phyloP scores from a whole-genome alignment of 2,888 invertebrate genomes.

The Hypomecis punctinalis region DNA sequence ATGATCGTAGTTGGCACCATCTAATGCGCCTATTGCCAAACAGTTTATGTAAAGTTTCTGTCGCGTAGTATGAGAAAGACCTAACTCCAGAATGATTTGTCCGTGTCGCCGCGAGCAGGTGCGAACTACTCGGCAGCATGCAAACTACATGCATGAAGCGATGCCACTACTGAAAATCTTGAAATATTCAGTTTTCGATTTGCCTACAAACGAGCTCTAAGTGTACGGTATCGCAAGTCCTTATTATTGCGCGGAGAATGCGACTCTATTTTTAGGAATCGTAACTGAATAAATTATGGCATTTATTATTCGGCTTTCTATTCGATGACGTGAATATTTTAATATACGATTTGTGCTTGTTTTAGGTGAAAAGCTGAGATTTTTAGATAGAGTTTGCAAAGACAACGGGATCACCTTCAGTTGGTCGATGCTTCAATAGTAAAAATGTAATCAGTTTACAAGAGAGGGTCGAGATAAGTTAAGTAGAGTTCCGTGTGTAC shows the following conservation, averaged over 20 bases:
- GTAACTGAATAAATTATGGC: conserved; percentile 18
- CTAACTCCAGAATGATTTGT: not conserved
- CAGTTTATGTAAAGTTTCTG: too few species aligned
- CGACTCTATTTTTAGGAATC: conserved; percentile 16
- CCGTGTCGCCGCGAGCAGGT: conserved; percentile 23
- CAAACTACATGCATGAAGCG: conserved; percentile 27
- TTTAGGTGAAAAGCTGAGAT: not conserved
- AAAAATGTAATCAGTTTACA: not conserved
- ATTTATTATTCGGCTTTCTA: conserved; percentile 12
- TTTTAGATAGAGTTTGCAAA: not conserved
- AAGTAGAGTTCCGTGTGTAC: too few species aligned
- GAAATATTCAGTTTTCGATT: conserved; percentile 37
- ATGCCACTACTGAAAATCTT: conserved; percentile 24
- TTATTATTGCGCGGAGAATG: conserved; percentile 24
- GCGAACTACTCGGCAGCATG: conserved; percentile 16
- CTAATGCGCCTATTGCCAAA: too few species aligned
- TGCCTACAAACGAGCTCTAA: conserved; percentile 35
- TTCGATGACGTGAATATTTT: conserved; percentile 16
- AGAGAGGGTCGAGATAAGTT: too few species aligned
- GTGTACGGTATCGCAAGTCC: conserved; percentile 24
- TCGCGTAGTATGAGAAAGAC: too few species aligned
- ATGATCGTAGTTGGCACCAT: too few species aligned
- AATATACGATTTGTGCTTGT: not conserved
- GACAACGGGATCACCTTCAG: not conserved
- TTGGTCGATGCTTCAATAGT: not conserved